Evolutionary conservation across 2,797 vertebrate genomes (phyloP).

Genomic region (Valencia hispanica): DNA sequence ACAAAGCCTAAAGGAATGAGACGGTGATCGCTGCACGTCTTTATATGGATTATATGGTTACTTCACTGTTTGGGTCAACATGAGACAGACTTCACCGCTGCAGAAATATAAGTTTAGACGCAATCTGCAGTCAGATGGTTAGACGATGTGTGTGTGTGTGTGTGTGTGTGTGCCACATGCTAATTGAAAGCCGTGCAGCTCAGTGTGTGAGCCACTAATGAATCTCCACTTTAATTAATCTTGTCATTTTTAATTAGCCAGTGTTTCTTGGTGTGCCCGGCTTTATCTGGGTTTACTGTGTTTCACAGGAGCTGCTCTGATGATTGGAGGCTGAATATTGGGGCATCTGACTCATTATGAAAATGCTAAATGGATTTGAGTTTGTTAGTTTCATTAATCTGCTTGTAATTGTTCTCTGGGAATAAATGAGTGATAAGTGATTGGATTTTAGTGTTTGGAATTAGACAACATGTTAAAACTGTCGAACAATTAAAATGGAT

Average conservation of each 20-base stretch:
- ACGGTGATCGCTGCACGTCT: neutral
- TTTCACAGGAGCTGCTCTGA: slow-evolving; percentile 53
- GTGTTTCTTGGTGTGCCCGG: slow-evolving; percentile 66
- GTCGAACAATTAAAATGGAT: slow-evolving; percentile 12
- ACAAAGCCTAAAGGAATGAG: no score
- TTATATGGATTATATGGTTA: neutral
- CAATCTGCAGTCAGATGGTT: slow-evolving; percentile 6
- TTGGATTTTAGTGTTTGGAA: slow-evolving; percentile 24
- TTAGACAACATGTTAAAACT: slow-evolving; percentile 24
- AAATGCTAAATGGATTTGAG: slow-evolving; percentile 60
- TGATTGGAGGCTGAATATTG: slow-evolving; percentile 49
- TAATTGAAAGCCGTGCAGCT: slow-evolving; percentile 55
- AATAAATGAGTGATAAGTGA: slow-evolving; percentile 22
- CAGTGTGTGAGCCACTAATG: slow-evolving; percentile 55
- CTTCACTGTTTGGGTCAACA: neutral
- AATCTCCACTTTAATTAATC: slow-evolving; percentile 78
- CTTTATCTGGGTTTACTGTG: slow-evolving; percentile 70
- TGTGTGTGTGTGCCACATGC: slow-evolving; percentile 32
- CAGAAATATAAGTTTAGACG: neutral
- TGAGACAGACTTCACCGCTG: neutral
- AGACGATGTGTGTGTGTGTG: neutral
- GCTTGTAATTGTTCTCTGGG: slow-evolving; percentile 42
- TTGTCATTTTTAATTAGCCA: slow-evolving; percentile 78
- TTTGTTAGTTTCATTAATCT: slow-evolving; percentile 62
- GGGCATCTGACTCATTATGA: slow-evolving; percentile 52